phyloP scores from a whole-genome alignment of 2,797 vertebrate genomes.

The Mus spretus region DNA sequence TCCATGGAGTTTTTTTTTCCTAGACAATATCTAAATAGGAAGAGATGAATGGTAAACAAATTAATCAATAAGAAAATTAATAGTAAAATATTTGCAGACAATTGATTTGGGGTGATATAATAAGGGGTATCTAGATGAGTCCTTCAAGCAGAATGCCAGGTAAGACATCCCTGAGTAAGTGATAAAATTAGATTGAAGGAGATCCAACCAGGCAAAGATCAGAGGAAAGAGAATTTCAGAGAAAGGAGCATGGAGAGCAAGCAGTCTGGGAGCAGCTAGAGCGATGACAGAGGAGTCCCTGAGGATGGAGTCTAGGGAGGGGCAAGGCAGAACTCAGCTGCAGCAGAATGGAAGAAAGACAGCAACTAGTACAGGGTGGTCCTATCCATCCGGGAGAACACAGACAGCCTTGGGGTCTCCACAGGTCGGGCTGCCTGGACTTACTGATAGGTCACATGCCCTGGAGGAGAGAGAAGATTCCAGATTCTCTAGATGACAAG shows the following conservation, averaged over 20 bases:
- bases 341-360: neutral
- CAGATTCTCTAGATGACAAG: neutral
- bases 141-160: neutral
- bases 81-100: neutral
- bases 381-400: neutral
- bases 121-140: no score
- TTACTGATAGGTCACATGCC: neutral
- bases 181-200: slow-evolving; percentile 7
- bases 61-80: slow-evolving; percentile 22
- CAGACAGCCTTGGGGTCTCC: neutral
- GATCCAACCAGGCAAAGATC: neutral
- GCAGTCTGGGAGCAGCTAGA: rapidly evolving
- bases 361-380: no score
- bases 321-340: neutral
- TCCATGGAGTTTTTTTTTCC: neutral
- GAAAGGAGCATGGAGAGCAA: neutral
- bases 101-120: neutral
- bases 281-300: neutral
- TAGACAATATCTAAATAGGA: neutral
- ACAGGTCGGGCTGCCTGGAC: neutral
- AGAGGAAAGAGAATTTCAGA: neutral
- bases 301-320: neutral
- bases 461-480: neutral
- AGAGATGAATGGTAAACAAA: slow-evolving; percentile 4
- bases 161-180: neutral